These are phyloP conservation scores for Heliconius charithonia DNA, from an alignment of 2,888 invertebrate species.

Conservation along the genomic window DNA sequence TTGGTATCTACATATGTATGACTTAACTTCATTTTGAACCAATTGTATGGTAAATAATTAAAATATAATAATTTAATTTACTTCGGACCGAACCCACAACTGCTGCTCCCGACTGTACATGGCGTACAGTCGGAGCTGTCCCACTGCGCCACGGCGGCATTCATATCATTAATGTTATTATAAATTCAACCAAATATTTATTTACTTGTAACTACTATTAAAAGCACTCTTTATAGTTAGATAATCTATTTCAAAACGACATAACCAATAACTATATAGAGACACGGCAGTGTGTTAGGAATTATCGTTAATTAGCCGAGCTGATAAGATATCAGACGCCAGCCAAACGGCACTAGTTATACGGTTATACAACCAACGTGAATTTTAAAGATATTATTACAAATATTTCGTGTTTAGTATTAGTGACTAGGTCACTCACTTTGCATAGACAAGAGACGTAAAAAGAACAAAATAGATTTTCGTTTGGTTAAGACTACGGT, in stretches of 20 bases:
- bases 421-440: not conserved
- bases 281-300: conserved; percentile 14
- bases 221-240: not conserved
- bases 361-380: not conserved
- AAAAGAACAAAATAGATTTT: not conserved
- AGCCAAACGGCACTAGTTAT: not conserved
- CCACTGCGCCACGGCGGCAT: too few species aligned
- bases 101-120: too few species aligned
- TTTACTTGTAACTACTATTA: not conserved
- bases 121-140: too few species aligned
- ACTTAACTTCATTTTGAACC: too few species aligned
- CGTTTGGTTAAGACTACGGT: too few species aligned
- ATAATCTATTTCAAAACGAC: conserved; percentile 6
- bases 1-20: too few species aligned
- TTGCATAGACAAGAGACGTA: not conserved
- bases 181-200: not conserved
- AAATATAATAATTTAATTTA: too few species aligned
- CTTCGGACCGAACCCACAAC: too few species aligned
- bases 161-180: too few species aligned
- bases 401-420: not conserved
- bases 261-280: not conserved
- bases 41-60: too few species aligned
- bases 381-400: not conserved
- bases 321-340: conserved; percentile 41
- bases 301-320: conserved; percentile 37